phyloP scores from a whole-genome alignment of 2,888 invertebrate species.

The Serripes groenlandicus region DNA sequence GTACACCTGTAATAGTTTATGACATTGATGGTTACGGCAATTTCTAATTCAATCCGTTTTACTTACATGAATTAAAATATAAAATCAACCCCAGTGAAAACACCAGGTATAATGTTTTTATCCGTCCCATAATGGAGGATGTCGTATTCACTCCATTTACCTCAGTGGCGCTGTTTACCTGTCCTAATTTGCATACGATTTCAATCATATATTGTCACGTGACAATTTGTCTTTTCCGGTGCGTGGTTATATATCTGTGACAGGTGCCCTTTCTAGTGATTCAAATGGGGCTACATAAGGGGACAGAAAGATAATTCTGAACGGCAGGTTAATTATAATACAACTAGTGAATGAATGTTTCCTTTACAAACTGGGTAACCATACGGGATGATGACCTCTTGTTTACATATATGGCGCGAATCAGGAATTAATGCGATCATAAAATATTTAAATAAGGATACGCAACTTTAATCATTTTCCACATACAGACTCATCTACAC shows the following conservation, averaged over 20 bases:
- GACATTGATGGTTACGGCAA: no score
- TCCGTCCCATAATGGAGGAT: conserved; percentile 76
- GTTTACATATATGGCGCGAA: no score
- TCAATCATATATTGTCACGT: conserved; percentile 41
- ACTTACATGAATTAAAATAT: conserved; percentile 52
- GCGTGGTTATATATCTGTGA: conserved; percentile 13
- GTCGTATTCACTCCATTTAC: conserved; percentile 49
- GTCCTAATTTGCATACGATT: conserved; percentile 66
- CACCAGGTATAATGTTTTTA: conserved; percentile 44
- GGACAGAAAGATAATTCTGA: background rate
- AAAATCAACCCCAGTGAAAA: conserved; percentile 55
- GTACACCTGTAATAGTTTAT: no score
- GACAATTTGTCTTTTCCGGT: conserved; percentile 47
- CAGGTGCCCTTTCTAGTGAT: background rate
- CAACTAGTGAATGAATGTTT: background rate
- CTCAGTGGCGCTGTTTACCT: conserved; percentile 70
- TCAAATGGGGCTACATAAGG: background rate
- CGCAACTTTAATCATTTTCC: no score
- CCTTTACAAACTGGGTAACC: no score
- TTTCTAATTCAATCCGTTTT: background rate
- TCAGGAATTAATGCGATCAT: no score
- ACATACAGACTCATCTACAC: no score
- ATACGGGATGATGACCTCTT: no score
- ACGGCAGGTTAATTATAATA: background rate
- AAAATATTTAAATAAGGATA: no score